A percentile compares a stretch with the other conserved stretches of the same genome.
These are phyloP conservation scores for Megaleporinus macrocephalus DNA, from an alignment of 2,113 vertebrate species.

Conservation along the genomic window DNA sequence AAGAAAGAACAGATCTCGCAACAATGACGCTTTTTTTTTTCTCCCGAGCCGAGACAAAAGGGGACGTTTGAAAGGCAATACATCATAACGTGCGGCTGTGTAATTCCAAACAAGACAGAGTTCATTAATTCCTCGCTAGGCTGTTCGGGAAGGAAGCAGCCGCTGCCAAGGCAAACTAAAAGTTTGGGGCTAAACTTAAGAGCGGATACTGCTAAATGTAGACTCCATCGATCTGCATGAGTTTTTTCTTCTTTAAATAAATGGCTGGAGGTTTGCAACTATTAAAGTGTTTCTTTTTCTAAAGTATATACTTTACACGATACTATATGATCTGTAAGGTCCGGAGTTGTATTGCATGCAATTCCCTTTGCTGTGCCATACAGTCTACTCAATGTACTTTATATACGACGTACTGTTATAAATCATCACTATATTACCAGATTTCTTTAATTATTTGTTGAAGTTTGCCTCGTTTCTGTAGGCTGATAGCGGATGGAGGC, in stretches of 20 bases:
- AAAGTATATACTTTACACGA: too few species aligned
- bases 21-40: conserved; percentile 24
- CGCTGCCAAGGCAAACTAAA: conserved; percentile 32
- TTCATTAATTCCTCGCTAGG: conserved; percentile 44
- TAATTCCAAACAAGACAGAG: conserved; percentile 46
- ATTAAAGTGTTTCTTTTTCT: too few species aligned
- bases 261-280: too few species aligned
- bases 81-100: conserved; percentile 42
- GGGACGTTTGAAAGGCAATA: conserved; percentile 49
- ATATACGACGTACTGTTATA: too few species aligned
- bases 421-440: too few species aligned
- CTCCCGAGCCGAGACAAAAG: conserved; percentile 46
- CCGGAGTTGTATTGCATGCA: too few species aligned
- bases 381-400: too few species aligned
- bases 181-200: conserved; percentile 26
- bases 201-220: conserved; percentile 6
- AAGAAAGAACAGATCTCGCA: conserved; percentile 32
- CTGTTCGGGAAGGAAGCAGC: conserved; percentile 40
- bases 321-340: too few species aligned
- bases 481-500: background rate
- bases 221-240: background rate
- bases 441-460: too few species aligned
- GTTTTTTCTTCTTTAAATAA: too few species aligned
- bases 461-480: background rate
- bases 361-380: too few species aligned